These are phyloP conservation scores for Zelostemma sp. DNA, from an alignment of 1,140 invertebrate genomes.

Conservation along the genomic window DNA sequence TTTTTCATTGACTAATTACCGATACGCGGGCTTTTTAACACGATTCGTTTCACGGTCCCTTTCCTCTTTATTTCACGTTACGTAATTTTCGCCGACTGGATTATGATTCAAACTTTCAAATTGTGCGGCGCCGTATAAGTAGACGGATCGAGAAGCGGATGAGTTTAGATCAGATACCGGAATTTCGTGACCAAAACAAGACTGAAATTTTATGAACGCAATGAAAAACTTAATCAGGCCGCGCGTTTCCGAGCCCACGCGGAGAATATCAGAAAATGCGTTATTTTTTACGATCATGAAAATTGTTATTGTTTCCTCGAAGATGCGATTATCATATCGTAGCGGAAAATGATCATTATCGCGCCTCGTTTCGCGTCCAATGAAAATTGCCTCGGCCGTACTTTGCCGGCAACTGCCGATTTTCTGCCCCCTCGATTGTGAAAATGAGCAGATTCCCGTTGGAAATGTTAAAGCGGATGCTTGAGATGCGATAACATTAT, in stretches of 20 bases:
- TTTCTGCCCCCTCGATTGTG: too few species aligned
- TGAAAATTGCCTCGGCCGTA: not conserved
- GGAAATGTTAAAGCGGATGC: constrained; percentile 18
- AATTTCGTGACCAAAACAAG: not conserved
- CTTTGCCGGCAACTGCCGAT: not conserved
- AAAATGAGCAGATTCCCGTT: constrained; percentile 3
- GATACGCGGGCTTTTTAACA: constrained; percentile 8
- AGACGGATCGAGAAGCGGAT: too few species aligned
- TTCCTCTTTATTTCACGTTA: too few species aligned
- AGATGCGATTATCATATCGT: constrained; percentile 1
- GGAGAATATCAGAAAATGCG: not conserved
- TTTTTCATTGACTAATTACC: constrained; percentile 10
- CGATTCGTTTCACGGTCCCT: too few species aligned
- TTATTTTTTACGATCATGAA: not conserved
- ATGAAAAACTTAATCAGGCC: constrained; percentile 24
- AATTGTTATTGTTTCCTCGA: not conserved
- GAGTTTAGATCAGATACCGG: constrained; percentile 7
- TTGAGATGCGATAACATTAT: constrained; percentile 40
- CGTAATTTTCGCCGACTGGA: too few species aligned
- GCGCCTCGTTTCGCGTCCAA: too few species aligned
- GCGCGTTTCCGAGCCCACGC: constrained; percentile 9
- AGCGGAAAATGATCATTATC: not conserved
- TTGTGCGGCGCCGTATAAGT: too few species aligned
- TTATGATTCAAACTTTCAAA: too few species aligned
- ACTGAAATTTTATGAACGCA: constrained; percentile 20